A percentile compares a stretch with the other conserved stretches of the same genome.
phyloP scores from a whole-genome alignment of 1,140 invertebrate species.

The Habropoda laboriosa region DNA sequence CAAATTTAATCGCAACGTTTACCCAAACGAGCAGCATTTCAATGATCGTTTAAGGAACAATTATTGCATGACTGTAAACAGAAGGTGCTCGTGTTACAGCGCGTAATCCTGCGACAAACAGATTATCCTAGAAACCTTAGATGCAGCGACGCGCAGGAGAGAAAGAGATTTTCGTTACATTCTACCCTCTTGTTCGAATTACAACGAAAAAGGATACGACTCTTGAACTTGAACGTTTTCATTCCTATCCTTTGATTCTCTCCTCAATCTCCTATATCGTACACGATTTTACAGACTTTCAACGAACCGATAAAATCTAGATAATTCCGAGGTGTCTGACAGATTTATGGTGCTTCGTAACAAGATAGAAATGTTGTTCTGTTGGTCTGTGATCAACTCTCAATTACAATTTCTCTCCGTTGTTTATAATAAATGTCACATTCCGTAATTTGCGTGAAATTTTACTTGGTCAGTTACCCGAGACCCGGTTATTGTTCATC shows the following conservation, averaged over 20 bases:
- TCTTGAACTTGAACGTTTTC: constrained; percentile 44
- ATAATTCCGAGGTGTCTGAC: no score
- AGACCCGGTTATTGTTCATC: background rate
- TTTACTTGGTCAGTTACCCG: background rate
- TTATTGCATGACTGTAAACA: background rate
- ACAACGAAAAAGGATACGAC: constrained; percentile 58
- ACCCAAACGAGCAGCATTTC: no score
- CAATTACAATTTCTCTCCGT: background rate
- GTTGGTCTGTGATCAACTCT: background rate
- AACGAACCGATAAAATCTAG: no score
- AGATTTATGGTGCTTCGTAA: no score
- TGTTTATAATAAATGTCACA: no score
- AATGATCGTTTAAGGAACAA: background rate
- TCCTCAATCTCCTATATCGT: no score
- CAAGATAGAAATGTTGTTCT: no score
- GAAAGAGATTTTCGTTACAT: constrained; percentile 46
- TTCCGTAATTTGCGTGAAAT: background rate
- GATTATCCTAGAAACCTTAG: constrained; percentile 40
- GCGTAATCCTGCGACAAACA: constrained; percentile 11
- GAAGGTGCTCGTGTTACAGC: background rate
- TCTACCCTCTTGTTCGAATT: constrained; percentile 59
- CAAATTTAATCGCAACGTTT: background rate
- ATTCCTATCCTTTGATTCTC: constrained; percentile 6
- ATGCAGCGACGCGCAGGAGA: background rate
- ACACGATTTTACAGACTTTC: no score